phyloP scores from a whole-genome alignment of 2,797 vertebrate genomes.

The Hippocampus kuda region DNA sequence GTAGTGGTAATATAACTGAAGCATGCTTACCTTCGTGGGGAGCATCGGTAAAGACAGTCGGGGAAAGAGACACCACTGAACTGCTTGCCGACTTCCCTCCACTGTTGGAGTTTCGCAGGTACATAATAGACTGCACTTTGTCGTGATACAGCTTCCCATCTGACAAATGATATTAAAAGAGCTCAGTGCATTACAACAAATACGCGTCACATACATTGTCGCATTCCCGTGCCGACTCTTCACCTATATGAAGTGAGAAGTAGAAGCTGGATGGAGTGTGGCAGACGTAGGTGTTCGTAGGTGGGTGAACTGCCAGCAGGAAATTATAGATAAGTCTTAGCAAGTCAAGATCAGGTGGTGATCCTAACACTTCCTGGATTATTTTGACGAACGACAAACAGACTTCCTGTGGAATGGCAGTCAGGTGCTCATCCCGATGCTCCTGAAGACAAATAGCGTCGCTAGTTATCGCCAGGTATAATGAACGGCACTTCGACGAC shows the following conservation, averaged over 20 bases:
- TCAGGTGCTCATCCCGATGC: conserved; percentile 84
- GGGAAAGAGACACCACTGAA: conserved; percentile 73
- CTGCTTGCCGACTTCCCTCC: conserved; percentile 74
- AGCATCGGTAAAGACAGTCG: conserved; percentile 70
- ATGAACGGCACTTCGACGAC: background rate
- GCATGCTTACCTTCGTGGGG: conserved; percentile 67
- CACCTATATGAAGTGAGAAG: conserved; percentile 93
- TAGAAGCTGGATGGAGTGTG: conserved; percentile 97
- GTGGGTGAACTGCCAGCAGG: conserved; percentile 91
- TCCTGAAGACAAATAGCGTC: conserved; percentile 65
- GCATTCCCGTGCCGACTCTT: conserved; percentile 23
- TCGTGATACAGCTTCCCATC: conserved; percentile 95
- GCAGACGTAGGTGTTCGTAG: conserved; percentile 96
- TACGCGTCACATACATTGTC: conserved; percentile 6
- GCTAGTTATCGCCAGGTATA: conserved; percentile 1
- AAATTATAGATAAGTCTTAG: conserved; percentile 89
- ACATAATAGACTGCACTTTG: conserved; percentile 89
- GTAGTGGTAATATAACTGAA: background rate
- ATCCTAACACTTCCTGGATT: conserved; percentile 96
- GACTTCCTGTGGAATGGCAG: conserved; percentile 83
- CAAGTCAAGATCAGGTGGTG: conserved; percentile 89
- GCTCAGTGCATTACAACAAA: conserved; percentile 8
- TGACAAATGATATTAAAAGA: conserved; percentile 48
- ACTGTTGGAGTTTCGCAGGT: conserved; percentile 78
- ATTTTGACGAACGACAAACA: conserved; percentile 95